Evolutionary conservation across 1,140 invertebrate species (phyloP).

Genomic region (Heliothis subflexa): DNA sequence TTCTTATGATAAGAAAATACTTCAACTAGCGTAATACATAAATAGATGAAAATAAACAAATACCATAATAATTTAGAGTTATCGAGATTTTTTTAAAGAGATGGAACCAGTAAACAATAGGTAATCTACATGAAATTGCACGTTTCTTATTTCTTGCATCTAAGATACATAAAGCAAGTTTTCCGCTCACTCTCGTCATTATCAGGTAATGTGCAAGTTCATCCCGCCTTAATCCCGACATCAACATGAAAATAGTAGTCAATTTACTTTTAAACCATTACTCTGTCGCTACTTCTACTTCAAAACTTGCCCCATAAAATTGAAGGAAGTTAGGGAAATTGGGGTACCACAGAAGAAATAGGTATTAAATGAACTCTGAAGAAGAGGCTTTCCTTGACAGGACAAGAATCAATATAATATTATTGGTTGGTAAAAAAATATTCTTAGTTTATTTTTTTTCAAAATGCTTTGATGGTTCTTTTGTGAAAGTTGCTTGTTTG

Average conservation of each 20-base stretch:
- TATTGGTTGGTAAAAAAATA: too few relatives aligned
- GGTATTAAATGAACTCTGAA: slow-evolving; percentile 19
- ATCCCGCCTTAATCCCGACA: slow-evolving; percentile 25
- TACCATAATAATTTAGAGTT: too few relatives aligned
- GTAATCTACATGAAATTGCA: too few relatives aligned
- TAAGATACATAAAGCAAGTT: background rate
- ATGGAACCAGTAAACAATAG: too few relatives aligned
- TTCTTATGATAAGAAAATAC: too few relatives aligned
- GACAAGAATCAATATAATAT: too few relatives aligned
- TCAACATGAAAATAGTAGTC: slow-evolving; percentile 36
- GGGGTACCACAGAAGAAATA: background rate
- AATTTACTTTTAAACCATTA: slow-evolving; percentile 35
- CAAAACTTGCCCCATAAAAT: slow-evolving; percentile 31
- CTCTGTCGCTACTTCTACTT: slow-evolving; percentile 16
- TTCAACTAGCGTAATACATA: too few relatives aligned
- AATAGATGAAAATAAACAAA: too few relatives aligned
- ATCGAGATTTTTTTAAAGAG: too few relatives aligned
- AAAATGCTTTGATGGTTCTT: too few relatives aligned
- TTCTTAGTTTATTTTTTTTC: too few relatives aligned
- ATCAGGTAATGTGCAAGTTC: slow-evolving; percentile 22
- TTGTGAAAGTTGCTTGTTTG: too few relatives aligned
- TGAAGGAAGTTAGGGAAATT: slow-evolving; percentile 23
- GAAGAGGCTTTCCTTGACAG: slow-evolving; percentile 15
- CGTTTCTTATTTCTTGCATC: background rate
- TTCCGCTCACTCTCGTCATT: background rate